phyloP scores from a whole-genome alignment of 2,113 vertebrate genomes.

The Telmatochromis brachygnathus region DNA sequence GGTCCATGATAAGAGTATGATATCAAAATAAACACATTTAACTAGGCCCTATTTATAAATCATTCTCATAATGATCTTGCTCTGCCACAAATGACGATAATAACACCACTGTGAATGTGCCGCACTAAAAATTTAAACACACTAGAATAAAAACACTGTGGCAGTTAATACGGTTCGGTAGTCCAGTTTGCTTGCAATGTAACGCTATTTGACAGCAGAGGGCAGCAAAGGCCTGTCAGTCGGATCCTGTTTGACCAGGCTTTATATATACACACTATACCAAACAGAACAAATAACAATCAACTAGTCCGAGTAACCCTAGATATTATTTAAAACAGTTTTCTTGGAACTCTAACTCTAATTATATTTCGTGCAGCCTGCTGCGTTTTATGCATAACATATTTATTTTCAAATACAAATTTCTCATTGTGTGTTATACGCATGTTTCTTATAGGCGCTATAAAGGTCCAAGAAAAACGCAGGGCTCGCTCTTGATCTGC shows the following conservation, averaged over 20 bases:
- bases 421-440: neutral
- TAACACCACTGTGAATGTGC: neutral
- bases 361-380: neutral
- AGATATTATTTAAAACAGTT: neutral
- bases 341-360: neutral
- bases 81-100: neutral
- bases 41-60: neutral
- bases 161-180: neutral
- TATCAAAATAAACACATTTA: neutral
- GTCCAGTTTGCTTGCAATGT: neutral
- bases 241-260: neutral
- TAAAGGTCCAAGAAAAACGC: neutral
- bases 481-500: neutral
- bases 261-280: neutral
- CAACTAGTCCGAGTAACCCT: neutral
- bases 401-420: neutral
- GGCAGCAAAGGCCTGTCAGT: slow-evolving; percentile 45
- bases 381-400: neutral
- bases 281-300: neutral
- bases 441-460: neutral
- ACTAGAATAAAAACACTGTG: neutral
- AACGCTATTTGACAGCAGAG: slow-evolving; percentile 39
- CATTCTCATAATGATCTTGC: neutral
- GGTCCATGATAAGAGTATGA: neutral
- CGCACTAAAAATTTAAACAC: neutral